Evolutionary conservation across 2,888 invertebrate species (phyloP).

Genomic region (Bombylius major): DNA sequence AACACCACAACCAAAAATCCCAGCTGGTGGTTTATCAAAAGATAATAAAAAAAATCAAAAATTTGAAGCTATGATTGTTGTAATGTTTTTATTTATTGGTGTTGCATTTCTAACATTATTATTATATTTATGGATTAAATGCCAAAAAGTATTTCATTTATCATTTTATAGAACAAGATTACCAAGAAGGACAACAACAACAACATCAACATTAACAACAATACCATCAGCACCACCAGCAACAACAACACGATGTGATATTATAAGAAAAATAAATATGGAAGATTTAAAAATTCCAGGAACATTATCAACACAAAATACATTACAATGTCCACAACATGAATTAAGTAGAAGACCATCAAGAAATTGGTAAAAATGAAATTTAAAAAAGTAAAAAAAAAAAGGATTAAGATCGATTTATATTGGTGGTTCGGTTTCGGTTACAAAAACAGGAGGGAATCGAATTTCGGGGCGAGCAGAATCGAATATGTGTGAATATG

Average conservation of each 20-base stretch:
- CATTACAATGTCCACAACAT: not conserved
- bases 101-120: slow-evolving; percentile 29
- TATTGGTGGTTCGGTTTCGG: too few relatives aligned
- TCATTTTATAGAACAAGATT: slow-evolving; percentile 1
- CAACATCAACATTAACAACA: not conserved
- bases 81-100: slow-evolving; percentile 31
- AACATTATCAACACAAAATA: not conserved
- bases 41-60: slow-evolving; percentile 28
- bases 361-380: too few relatives aligned
- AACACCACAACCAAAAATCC: not conserved
- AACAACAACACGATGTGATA: not conserved
- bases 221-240: not conserved
- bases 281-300: not conserved
- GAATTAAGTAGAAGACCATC: too few relatives aligned
- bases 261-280: not conserved
- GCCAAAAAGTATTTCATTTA: slow-evolving; percentile 18
- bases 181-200: not conserved
- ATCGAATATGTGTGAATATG: too few relatives aligned
- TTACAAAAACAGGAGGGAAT: too few relatives aligned
- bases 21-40: slow-evolving; percentile 10
- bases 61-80: slow-evolving; percentile 28
- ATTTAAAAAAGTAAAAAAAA: too few relatives aligned
- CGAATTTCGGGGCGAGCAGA: too few relatives aligned
- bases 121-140: slow-evolving; percentile 31
- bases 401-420: too few relatives aligned